phyloP scores from a whole-genome alignment of 2,888 invertebrate species.

The Xylophagus ater region DNA sequence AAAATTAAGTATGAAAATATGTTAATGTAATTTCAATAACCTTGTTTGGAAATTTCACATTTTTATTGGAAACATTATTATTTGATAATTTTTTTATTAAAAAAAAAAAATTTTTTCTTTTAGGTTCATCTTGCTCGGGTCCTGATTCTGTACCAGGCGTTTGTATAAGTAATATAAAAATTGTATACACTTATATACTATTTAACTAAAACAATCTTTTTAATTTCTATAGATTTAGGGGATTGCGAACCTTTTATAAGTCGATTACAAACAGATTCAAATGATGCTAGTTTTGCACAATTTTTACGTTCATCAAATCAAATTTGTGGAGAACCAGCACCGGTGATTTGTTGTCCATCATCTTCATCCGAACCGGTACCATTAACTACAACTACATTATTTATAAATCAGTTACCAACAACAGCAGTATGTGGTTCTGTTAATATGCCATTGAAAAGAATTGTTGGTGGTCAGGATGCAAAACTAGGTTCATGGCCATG shows the following conservation, averaged over 20 bases:
- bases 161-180: slow-evolving; percentile 9
- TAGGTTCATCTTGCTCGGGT: too few relatives aligned
- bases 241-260: slow-evolving; percentile 23
- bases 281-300: slow-evolving; percentile 24
- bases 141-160: slow-evolving; percentile 17
- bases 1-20: too few relatives aligned
- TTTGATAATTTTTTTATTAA: too few relatives aligned
- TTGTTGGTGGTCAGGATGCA: slow-evolving; percentile 63
- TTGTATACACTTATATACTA: neutral
- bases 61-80: too few relatives aligned
- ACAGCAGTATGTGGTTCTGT: slow-evolving; percentile 48
- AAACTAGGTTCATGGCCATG: slow-evolving; percentile 67
- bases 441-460: slow-evolving; percentile 20
- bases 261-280: slow-evolving; percentile 22
- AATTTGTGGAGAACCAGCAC: slow-evolving; percentile 24
- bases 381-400: neutral
- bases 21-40: too few relatives aligned
- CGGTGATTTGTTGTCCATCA: slow-evolving; percentile 30
- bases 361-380: neutral
- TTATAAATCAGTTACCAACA: slow-evolving; percentile 17
- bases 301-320: slow-evolving; percentile 28
- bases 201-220: too few relatives aligned
- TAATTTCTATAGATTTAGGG: slow-evolving; percentile 22
- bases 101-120: too few relatives aligned
- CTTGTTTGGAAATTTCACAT: too few relatives aligned